Conservation (phyloP, 2,797 vertebrate species). For the Kryptolebias ocellatus region DNA sequence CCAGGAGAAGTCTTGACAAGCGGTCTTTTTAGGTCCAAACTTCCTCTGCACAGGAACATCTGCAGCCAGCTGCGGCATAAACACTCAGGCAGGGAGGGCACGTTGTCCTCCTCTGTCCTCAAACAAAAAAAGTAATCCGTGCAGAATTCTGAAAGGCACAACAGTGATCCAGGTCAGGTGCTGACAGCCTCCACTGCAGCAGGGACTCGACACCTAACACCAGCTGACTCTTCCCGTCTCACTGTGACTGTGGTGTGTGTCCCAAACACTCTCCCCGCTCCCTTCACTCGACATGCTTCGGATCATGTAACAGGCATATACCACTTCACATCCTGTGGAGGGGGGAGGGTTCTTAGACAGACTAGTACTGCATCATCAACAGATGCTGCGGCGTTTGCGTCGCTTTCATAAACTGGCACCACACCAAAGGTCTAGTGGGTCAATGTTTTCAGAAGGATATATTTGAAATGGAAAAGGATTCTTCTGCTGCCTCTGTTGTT, state of each 20-base stretch:
- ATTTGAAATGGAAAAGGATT: slow-evolving; percentile 71
- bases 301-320: slow-evolving; percentile 91
- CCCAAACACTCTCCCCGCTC: slow-evolving; percentile 77
- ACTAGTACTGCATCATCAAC: slow-evolving; percentile 72
- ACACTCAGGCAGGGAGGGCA: slow-evolving; percentile 69
- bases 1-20: slow-evolving; percentile 43
- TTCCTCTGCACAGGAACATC: slow-evolving; percentile 73
- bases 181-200: slow-evolving; percentile 54
- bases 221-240: slow-evolving; percentile 59
- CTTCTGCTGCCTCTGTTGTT: slow-evolving; percentile 18
- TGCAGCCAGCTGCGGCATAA: slow-evolving; percentile 77
- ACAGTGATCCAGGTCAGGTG: slow-evolving; percentile 64
- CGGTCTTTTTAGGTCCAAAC: slow-evolving; percentile 50
- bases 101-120: slow-evolving; percentile 69
- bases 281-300: slow-evolving; percentile 82
- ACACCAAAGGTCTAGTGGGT: slow-evolving; percentile 59
- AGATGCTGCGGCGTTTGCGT: slow-evolving; percentile 54
- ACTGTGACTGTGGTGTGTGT: slow-evolving; percentile 58
- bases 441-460: slow-evolving; percentile 47
- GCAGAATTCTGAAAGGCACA: slow-evolving; percentile 46
- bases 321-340: slow-evolving; percentile 80
- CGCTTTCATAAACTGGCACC: slow-evolving; percentile 57
- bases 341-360: slow-evolving; percentile 59
- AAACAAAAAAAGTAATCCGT: slow-evolving; percentile 65
- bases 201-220: slow-evolving; percentile 55